phyloP scores from a whole-genome alignment of 2,888 invertebrate species.

The Odontocolon sp. region DNA sequence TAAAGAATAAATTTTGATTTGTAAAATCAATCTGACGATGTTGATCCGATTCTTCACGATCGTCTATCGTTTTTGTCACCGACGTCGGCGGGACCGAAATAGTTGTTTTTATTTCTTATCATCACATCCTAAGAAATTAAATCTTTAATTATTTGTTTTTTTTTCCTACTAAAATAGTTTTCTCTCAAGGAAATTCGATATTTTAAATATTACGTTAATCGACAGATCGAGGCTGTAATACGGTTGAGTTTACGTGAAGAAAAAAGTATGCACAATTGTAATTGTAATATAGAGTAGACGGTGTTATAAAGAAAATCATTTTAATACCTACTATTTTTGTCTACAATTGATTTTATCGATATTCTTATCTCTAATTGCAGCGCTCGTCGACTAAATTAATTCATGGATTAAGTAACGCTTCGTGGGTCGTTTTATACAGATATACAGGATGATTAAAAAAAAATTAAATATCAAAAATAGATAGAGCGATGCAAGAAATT shows the following conservation, averaged over 20 bases:
- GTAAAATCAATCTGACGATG: no score
- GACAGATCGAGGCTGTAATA: neutral
- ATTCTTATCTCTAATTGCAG: neutral
- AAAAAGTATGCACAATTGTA: conserved; percentile 3
- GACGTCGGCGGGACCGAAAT: conserved; percentile 29
- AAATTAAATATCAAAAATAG: no score
- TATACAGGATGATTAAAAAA: conserved; percentile 45
- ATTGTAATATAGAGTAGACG: conserved; percentile 3
- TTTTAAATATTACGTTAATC: neutral
- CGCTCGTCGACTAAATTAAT: conserved; percentile 4
- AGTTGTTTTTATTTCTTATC: neutral
- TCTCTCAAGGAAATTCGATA: neutral
- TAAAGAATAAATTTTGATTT: no score
- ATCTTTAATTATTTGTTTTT: neutral
- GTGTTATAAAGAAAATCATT: conserved; percentile 39
- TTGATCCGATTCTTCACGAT: neutral
- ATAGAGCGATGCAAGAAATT: neutral
- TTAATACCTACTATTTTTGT: conserved; percentile 23
- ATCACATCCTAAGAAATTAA: neutral
- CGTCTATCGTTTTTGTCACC: neutral
- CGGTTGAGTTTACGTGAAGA: neutral
- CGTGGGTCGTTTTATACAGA: no score
- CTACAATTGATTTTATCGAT: neutral
- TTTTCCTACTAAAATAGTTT: no score
- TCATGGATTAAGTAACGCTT: no score